These are phyloP conservation scores for Chaetura pelagica DNA, from an alignment of 2,113 vertebrate species.

Conservation along the genomic window DNA sequence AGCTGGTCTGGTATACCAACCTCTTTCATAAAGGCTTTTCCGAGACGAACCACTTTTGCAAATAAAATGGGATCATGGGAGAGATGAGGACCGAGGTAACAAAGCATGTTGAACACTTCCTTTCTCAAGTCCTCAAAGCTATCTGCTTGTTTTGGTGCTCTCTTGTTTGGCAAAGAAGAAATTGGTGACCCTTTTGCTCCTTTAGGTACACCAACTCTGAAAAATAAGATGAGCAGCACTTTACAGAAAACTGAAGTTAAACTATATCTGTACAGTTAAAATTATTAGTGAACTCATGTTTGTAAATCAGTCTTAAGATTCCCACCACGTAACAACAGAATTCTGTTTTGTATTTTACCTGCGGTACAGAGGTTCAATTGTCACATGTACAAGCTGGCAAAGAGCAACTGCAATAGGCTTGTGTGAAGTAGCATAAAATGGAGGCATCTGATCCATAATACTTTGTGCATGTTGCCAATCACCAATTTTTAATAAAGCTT, in stretches of 20 bases:
- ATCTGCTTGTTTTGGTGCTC: constrained; percentile 88
- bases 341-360: constrained; percentile 75
- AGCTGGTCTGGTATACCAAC: constrained; percentile 74
- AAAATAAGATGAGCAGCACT: constrained; percentile 2
- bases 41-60: constrained; percentile 93
- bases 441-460: constrained; percentile 98
- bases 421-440: constrained; percentile 93
- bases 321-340: not conserved
- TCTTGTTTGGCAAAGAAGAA: constrained; percentile 83
- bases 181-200: constrained; percentile 88
- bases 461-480: constrained; percentile 97
- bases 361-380: constrained; percentile 93
- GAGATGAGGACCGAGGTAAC: constrained; percentile 95
- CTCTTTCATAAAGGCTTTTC: constrained; percentile 99
- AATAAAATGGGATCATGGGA: constrained; percentile 96
- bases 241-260: not conserved
- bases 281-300: not conserved
- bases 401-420: constrained; percentile 93
- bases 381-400: constrained; percentile 94
- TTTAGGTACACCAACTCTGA: constrained; percentile 93
- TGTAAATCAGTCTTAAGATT: not conserved
- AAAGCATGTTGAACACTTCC: constrained; percentile 95
- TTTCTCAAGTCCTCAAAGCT: constrained; percentile 90
- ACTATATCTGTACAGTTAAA: accelerated
- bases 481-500: constrained; percentile 93